Evolutionary conservation across 2,113 vertebrate species (phyloP).

Genomic region (Sander lucioperca): DNA sequence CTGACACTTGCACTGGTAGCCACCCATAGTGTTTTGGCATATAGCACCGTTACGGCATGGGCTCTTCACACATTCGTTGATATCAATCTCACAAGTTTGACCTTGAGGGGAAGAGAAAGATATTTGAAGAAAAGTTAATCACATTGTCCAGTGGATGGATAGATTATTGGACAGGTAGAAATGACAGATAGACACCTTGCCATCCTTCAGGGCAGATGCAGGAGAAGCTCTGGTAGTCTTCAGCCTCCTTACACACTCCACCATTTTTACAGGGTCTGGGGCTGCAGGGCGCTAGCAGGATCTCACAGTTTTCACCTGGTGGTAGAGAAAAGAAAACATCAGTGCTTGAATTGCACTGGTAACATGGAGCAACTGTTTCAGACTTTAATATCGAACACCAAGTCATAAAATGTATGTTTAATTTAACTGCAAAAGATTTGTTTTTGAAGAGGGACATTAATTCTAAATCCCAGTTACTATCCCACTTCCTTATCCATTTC

Average conservation of each 20-base stretch:
- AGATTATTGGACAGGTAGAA: background rate
- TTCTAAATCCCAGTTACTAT: conserved; percentile 79
- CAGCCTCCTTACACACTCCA: conserved; percentile 89
- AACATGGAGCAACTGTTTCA: background rate
- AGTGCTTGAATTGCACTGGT: background rate
- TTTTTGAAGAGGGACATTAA: conserved; percentile 24
- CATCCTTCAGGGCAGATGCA: conserved; percentile 93
- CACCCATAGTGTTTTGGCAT: conserved; percentile 92
- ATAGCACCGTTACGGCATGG: conserved; percentile 89
- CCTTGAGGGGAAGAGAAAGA: conserved; percentile 79
- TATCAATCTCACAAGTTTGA: conserved; percentile 95
- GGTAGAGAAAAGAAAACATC: conserved; percentile 29
- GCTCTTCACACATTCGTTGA: conserved; percentile 96
- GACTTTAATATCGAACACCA: background rate
- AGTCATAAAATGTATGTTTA: background rate
- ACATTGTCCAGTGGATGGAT: background rate
- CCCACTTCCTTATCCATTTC: conserved; percentile 88
- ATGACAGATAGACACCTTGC: conserved; percentile 87
- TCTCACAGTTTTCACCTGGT: conserved; percentile 92
- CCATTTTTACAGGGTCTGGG: conserved; percentile 92
- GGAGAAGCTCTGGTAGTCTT: conserved; percentile 95
- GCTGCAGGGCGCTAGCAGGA: conserved; percentile 91
- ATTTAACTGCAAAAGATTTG: background rate
- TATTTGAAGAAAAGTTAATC: background rate
- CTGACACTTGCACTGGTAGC: conserved; percentile 90